These are phyloP conservation scores for Thryonomys swinderianus DNA, from an alignment of 2,113 vertebrate genomes.

Conservation along the genomic window DNA sequence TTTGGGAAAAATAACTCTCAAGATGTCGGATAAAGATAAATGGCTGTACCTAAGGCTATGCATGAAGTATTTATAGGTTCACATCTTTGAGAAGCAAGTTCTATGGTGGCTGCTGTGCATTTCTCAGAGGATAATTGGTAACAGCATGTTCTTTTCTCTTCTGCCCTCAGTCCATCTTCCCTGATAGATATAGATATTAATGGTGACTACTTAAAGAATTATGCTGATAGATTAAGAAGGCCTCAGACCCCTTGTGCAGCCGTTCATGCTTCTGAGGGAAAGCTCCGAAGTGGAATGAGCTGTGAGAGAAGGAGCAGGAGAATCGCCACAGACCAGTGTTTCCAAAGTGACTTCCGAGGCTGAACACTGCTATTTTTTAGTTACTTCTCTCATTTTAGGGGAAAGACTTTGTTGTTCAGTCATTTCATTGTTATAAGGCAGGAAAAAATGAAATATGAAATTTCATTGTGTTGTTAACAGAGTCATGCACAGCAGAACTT, in stretches of 20 bases:
- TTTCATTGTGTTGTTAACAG: background rate
- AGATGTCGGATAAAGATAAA: background rate
- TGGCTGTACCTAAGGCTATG: background rate
- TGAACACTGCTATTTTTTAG: background rate
- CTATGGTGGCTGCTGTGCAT: background rate
- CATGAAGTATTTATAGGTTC: background rate
- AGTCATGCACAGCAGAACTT: background rate
- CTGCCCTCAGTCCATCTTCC: background rate
- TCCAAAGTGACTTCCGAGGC: background rate
- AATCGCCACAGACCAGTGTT: background rate
- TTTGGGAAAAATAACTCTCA: background rate
- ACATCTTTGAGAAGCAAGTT: background rate
- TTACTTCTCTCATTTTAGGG: background rate
- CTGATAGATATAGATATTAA: background rate
- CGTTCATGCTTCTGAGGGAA: background rate
- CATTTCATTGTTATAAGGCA: background rate
- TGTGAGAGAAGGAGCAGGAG: background rate
- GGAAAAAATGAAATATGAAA: background rate
- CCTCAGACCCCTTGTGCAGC: background rate
- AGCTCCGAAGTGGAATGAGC: background rate
- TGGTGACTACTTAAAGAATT: background rate
- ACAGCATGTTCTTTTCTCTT: background rate
- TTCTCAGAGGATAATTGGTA: background rate
- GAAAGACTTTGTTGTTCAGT: background rate
- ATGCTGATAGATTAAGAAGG: background rate